Conservation (phyloP, 2,888 invertebrate species). For the Pyrocoelia pectoralis region DNA sequence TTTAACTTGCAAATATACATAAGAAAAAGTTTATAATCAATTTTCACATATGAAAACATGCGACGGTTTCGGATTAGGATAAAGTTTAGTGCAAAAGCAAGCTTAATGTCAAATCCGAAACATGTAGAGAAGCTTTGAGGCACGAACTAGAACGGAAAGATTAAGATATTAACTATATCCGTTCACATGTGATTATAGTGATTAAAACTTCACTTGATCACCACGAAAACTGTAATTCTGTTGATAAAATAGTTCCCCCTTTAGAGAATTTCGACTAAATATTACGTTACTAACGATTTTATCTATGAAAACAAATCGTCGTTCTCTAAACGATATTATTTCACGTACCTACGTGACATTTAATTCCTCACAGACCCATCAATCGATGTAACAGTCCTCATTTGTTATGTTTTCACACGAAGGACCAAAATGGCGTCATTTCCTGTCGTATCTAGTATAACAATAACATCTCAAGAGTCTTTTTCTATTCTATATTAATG, state of each 20-base stretch:
- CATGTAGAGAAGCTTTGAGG: neutral
- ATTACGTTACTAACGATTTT: neutral
- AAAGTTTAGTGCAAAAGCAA: neutral
- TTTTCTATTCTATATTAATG: too few relatives aligned
- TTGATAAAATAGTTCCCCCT: neutral
- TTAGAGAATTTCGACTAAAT: neutral
- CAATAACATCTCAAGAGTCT: too few relatives aligned
- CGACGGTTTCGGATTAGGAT: neutral
- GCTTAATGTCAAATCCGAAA: neutral
- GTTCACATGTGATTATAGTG: neutral
- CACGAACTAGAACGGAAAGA: constrained; percentile 1
- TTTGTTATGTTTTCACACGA: too few relatives aligned
- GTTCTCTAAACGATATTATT: too few relatives aligned
- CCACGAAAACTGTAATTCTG: neutral
- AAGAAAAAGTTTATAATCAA: neutral
- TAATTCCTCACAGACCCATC: too few relatives aligned
- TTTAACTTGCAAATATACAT: neutral
- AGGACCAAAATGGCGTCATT: too few relatives aligned
- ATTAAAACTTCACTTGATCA: neutral
- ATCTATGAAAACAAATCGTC: neutral
- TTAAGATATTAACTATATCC: constrained; percentile 1
- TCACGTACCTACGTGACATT: too few relatives aligned
- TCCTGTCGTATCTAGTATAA: too few relatives aligned
- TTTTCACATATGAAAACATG: neutral
- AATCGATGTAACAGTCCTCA: too few relatives aligned